Percentiles rank a stretch among this genome's conserved stretches.
Conservation (phyloP, 2,888 invertebrate genomes). For the Gibbula magus region DNA sequence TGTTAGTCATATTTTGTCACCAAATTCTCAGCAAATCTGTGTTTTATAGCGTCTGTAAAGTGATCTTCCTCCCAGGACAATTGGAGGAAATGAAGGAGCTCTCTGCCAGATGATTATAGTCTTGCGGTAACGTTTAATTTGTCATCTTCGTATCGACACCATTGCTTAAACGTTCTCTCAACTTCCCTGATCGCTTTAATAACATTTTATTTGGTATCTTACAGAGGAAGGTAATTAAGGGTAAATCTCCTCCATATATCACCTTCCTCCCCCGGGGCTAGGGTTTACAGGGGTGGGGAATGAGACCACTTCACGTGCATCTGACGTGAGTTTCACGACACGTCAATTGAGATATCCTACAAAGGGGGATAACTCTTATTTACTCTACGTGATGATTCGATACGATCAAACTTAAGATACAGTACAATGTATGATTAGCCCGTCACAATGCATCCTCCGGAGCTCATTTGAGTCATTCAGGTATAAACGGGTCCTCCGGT, state of each 20-base stretch:
- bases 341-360: not conserved
- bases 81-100: slow-evolving; percentile 6
- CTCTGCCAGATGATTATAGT: slow-evolving; percentile 4
- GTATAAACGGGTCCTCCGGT: slow-evolving; percentile 7
- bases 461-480: not conserved
- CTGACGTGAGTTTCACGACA: not conserved
- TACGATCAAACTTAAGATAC: slow-evolving; percentile 17
- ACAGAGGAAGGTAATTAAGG: not conserved
- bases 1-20: slow-evolving; percentile 21
- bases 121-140: not conserved
- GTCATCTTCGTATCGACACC: not conserved
- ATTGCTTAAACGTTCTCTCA: not conserved
- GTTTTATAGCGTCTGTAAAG: slow-evolving; percentile 18
- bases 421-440: not conserved
- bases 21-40: not conserved
- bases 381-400: not conserved
- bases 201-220: slow-evolving; percentile 16
- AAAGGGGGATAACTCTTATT: slow-evolving; percentile 16
- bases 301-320: not conserved
- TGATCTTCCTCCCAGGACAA: not conserved
- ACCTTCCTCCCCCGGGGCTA: not conserved
- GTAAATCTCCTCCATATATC: slow-evolving; percentile 12
- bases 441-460: not conserved
- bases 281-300: not conserved
- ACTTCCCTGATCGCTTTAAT: not conserved